Percentiles rank a stretch among this genome's conserved stretches.
Evolutionary conservation across 2,888 invertebrate genomes (phyloP).

Genomic region (Sabatieria punctata): DNA sequence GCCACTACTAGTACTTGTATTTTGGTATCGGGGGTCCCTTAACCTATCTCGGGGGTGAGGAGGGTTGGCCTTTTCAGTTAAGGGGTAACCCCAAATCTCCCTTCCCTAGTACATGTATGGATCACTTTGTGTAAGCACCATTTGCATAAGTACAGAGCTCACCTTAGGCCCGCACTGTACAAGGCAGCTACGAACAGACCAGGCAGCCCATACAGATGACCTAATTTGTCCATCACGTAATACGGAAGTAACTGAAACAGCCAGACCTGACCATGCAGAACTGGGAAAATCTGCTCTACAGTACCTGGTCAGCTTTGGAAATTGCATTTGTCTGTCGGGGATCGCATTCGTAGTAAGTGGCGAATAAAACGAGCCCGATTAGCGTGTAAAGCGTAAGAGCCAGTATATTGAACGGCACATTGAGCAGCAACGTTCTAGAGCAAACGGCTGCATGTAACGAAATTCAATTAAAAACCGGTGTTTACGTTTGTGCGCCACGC

Average conservation of each 20-base stretch:
- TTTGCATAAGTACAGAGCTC: not conserved
- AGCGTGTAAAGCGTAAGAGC: slow-evolving; percentile 18
- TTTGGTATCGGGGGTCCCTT: too few species aligned
- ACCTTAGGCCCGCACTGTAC: slow-evolving; percentile 20
- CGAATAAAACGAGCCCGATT: slow-evolving; percentile 21
- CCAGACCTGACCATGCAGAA: not conserved
- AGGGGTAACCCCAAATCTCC: too few species aligned
- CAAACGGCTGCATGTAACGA: not conserved
- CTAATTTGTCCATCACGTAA: slow-evolving; percentile 19
- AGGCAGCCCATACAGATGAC: slow-evolving; percentile 15
- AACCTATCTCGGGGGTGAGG: too few species aligned
- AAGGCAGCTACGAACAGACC: slow-evolving; percentile 22
- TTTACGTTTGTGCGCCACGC: slow-evolving; percentile 13
- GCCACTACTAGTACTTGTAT: too few species aligned
- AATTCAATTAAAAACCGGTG: not conserved
- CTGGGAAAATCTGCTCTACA: not conserved
- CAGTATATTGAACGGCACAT: slow-evolving; percentile 20
- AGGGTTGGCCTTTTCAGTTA: too few species aligned
- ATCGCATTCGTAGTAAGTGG: slow-evolving; percentile 19
- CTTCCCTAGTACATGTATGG: too few species aligned
- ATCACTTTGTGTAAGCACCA: too few species aligned
- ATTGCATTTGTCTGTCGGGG: slow-evolving; percentile 11
- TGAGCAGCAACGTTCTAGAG: slow-evolving; percentile 21
- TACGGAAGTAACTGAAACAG: slow-evolving; percentile 15
- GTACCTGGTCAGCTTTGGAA: slow-evolving; percentile 9